Evolutionary conservation across 2,888 invertebrate genomes (phyloP).

Genomic region (Hemaris fuciformis): DNA sequence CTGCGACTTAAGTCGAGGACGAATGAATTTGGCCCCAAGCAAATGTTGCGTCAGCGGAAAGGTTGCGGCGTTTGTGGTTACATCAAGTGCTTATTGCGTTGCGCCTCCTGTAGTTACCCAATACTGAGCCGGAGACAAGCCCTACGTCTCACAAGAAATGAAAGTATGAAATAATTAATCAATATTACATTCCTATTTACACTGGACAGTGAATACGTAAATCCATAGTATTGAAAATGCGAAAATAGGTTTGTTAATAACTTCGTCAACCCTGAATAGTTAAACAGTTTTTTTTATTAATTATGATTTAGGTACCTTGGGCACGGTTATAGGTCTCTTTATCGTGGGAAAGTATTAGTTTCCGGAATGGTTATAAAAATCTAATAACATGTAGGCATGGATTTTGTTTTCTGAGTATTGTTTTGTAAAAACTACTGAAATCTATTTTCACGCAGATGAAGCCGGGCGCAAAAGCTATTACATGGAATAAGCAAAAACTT

Average conservation of each 20-base stretch:
- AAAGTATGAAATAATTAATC: conserved; percentile 9
- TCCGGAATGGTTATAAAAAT: no score
- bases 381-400: no score
- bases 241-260: no score
- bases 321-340: no score
- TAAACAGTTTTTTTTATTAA: neutral
- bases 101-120: conserved; percentile 60
- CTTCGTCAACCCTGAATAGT: no score
- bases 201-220: neutral
- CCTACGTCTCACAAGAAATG: conserved; percentile 23
- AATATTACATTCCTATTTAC: neutral
- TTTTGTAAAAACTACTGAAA: no score
- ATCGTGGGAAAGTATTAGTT: no score
- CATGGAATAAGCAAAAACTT: neutral
- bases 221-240: no score
- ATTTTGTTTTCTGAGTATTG: no score
- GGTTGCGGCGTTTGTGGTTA: conserved; percentile 70
- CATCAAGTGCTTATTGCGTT: conserved; percentile 63
- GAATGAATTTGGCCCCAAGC: conserved; percentile 43
- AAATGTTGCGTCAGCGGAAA: conserved; percentile 71
- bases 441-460: no score
- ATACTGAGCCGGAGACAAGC: conserved; percentile 42
- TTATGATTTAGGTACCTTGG: no score
- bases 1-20: conserved; percentile 1
- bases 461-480: no score